Conservation (phyloP, 2,888 invertebrate species). For the Diplazon laetatorius region DNA sequence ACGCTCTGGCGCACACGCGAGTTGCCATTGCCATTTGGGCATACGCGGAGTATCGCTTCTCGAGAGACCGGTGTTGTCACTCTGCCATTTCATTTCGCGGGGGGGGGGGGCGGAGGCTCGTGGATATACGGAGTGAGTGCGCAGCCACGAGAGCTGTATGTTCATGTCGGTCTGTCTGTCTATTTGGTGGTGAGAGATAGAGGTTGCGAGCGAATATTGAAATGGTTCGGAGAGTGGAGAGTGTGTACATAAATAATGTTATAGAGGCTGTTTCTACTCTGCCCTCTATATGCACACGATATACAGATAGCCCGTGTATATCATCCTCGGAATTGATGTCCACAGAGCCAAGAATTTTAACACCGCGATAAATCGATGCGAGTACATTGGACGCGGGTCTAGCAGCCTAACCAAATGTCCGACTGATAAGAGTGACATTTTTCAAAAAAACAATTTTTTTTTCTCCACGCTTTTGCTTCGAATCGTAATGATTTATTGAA, state of each 20-base stretch:
- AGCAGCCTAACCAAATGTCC: background rate
- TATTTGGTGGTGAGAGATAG: constrained; percentile 58
- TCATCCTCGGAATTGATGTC: constrained; percentile 7
- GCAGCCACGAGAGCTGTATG: constrained; percentile 59
- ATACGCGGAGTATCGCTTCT: constrained; percentile 50
- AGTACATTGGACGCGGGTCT: background rate
- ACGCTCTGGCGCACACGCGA: constrained; percentile 61
- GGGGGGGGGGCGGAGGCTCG: no score
- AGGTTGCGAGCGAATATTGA: constrained; percentile 62
- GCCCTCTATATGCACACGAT: constrained; percentile 43
- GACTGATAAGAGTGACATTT: background rate
- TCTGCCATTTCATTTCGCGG: constrained; percentile 77
- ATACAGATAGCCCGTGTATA: constrained; percentile 7
- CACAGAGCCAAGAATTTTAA: constrained; percentile 3
- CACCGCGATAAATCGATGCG: background rate
- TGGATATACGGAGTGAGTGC: constrained; percentile 44
- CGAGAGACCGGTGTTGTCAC: constrained; percentile 59
- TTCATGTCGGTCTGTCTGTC: constrained; percentile 49
- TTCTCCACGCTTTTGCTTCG: no score
- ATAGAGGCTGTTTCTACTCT: constrained; percentile 54
- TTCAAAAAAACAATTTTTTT: no score
- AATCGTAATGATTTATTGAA: no score
- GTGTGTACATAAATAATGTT: constrained; percentile 60
- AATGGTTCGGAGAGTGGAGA: constrained; percentile 55
- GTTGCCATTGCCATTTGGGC: constrained; percentile 58